Base-by-base conservation (phyloP, 2,888 invertebrate species). In the Melangyna quadrimaculata region DNA sequence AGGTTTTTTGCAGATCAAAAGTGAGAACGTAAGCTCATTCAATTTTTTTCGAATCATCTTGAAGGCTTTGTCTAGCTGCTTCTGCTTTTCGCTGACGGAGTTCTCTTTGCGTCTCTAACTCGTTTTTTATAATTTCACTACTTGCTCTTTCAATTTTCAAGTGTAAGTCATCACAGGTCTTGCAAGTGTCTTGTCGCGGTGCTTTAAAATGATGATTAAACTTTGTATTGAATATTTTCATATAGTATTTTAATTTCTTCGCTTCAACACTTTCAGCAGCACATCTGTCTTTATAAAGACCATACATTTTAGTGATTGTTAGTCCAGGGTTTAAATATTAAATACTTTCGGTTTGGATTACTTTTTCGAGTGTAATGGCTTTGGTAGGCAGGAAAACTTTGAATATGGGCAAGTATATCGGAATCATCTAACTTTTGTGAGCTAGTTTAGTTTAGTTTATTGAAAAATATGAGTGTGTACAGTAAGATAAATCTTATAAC, bases 21-120 rank as follows among this genome's bases (percentile, higher is more conserved):
- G 17, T 73, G 88, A 88, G n/a, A 37, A 37, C 37, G 37, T 37
- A 37, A n/a, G 80, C 77, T 71, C 74, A 81, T 87, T 87, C 70
- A 78, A 70, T 71, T 73, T 87, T 81, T 84, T 84, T 79, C 19
- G 5, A 73, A 82, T 87, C 74, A 70, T 80, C 74, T 53, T 87
- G 65, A 75, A 87, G 77, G 69, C 77, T 87, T 80, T 81, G 84
- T 87, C 78, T 12, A 37, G 37, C 37, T 69, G 27, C 19, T 14
- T 69, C 53, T 37, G 37, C 35, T 37, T 69, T 48, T 48, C 32
- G 65, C 32, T 65, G 48, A 65, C 32, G 48, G 1, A 65, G 32
- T 51, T 37, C 53, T 69, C 17, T 69, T 69, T 69, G n/a, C 22
- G 9, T 48, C 10, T 69, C 37, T 14, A 67, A 53, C 27, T 51